These are phyloP conservation scores for Pheosia tremula DNA, from an alignment of 2,888 invertebrate species.

Conservation along the genomic window DNA sequence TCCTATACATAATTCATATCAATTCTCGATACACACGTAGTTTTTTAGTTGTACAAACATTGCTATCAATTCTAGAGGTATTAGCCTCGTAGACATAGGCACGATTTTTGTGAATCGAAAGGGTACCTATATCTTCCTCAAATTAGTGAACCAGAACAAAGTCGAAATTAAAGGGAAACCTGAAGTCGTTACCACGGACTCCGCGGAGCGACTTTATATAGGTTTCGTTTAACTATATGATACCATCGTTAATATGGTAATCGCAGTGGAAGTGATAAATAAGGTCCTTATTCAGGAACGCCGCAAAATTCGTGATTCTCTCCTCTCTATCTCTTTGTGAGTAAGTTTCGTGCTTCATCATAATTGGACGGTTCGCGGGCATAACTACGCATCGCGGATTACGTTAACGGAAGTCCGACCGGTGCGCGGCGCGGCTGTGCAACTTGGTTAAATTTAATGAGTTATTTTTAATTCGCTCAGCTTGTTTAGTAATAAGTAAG, in stretches of 20 bases:
- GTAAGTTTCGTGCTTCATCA: conserved; percentile 4
- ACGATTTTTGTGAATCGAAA: too few species aligned
- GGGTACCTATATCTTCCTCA: too few species aligned
- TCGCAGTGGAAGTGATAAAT: background rate
- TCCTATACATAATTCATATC: too few species aligned
- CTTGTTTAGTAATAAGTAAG: background rate
- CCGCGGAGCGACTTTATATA: too few species aligned
- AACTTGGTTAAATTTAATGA: background rate
- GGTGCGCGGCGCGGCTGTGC: background rate
- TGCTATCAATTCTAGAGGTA: too few species aligned
- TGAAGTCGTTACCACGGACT: too few species aligned
- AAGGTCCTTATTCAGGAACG: background rate
- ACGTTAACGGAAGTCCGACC: background rate
- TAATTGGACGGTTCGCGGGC: conserved; percentile 2
- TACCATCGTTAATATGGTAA: background rate
- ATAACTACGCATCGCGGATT: background rate
- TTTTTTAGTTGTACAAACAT: too few species aligned
- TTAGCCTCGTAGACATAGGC: too few species aligned
- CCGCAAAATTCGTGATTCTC: background rate
- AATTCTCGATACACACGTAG: too few species aligned
- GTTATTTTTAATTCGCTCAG: background rate
- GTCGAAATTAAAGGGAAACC: too few species aligned
- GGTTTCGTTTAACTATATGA: too few species aligned
- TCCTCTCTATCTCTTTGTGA: background rate
- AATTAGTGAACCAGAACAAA: too few species aligned